Base-by-base conservation (phyloP, 2,797 vertebrate genomes). In the Diplodus sargus region DNA sequence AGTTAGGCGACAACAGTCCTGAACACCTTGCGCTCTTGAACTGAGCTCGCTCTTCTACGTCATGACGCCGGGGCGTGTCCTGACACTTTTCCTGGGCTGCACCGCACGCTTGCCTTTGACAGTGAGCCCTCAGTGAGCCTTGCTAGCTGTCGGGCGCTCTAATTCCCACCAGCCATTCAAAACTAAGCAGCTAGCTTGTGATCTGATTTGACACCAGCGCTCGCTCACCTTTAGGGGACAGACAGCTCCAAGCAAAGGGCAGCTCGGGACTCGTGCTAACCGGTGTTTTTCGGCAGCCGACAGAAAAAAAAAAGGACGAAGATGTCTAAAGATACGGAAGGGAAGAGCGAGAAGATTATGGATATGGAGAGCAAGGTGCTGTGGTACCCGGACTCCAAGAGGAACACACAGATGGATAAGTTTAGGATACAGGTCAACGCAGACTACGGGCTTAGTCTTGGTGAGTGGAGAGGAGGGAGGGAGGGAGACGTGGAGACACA, bases 301-400 rank as follows among this genome's bases (percentile, higher is more conserved):
- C 30, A 39, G 34, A 10, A 39, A 28, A 15, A 47, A n/a, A 15
- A 47, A 70, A 7, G 9, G 10, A 75, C 69, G 66, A 12, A 89
- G 67, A 93, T 97, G 97, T 97, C 96, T 56, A 94, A 95, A 81
- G 95, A 96, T 85, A 88, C 76, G 54, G 90, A 92, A 82, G 79
- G 87, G 15, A 92, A 93, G 78, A 90, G 83, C 86, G 95, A 96
- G 81, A 96, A 95, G 81, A 99, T 98, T 28, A 95, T 98, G 96
- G 96, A 97, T 52, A 93, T 97, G 96, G 97, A 96, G 93, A 92
- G 93, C 76, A 96, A 94, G 91, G 96, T 96, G 90, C 82, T 99
- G 92, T 99, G 98, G 98, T 96, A 97, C 93, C 98, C 98, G 0
- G 97, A 98, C 94, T 95, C 97, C 23, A 99, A 99, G 94, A 97